Evolutionary conservation across 2,113 vertebrate genomes (phyloP), one percentile per base, ranked within the genome.

Genomic region (Gobius niger): DNA sequence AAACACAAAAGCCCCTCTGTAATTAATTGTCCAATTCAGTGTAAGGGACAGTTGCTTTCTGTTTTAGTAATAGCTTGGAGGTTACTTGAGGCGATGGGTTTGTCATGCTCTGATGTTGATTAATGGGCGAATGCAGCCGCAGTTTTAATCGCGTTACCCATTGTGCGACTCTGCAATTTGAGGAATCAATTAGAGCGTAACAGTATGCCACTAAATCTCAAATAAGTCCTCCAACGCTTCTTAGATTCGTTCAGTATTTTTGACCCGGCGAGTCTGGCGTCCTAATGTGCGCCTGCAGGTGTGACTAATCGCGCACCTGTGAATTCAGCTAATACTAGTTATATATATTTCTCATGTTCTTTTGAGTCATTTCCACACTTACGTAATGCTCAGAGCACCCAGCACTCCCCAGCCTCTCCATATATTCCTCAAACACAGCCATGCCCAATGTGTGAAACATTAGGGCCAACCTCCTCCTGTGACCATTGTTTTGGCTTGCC

Each of bases 101-200:
- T 52, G 61, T 73, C 64, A 41, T 53, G 72, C 72, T 77, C 57
- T 82, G 79, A 84, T 81, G 79, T 72, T 72, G 84, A 88, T 87
- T 87, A 85, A 85, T 85, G 70, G 77, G 79, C 14, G 18, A 34
- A 66, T 76, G 67, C 61, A 42, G 52, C 76, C 67, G 73, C 47
- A 60, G 72, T 77, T 82, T 82, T 49, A 83, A 67, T 85, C 69
- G 73, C 57, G 70, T 65, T 71, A 68, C 47, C 53, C 76, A 86
- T 77, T 87, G 66, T 87, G 59, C 19, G 74, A 80, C 76, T 83
- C 69, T 19, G 77, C 57, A 75, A 74, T 86, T 81, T 85, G 71
- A 86, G 73, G 78, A 85, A 88, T 84, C 85, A 82, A 88, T 90
- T 85, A 80, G 78, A 86, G 69, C 76, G 66, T 75, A 81, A 82